Evolutionary conservation across 1,140 invertebrate species (phyloP), one percentile per base, ranked within the genome.

Genomic region (Phthorimaea operculella): DNA sequence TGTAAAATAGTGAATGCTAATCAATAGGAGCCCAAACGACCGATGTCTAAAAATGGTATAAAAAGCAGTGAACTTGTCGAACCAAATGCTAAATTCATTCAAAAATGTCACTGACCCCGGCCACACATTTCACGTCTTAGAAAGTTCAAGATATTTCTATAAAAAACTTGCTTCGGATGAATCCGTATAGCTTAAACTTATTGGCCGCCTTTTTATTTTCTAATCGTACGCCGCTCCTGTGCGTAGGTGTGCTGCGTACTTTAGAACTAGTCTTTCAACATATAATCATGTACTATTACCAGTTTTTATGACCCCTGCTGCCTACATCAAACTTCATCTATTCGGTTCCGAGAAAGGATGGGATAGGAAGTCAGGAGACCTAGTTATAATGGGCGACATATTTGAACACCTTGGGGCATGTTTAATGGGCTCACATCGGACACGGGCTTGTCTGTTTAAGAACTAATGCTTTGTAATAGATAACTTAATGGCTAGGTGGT

Each of bases 361-460:
- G 9, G 33, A 16, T 55, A 14, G 53, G 45, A 47, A 48, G 48
- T 33, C 16, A 16, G 51, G 28, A 51, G 54, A 21, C 51, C 54
- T 42, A 11, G 16, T 33, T 44, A 42, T 6, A 21, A 33, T 56
- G 54, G 54, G 36, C 48, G 36, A 51, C 45, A 51, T 56, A 39
- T 56, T 56, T 56, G 54, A 56, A 56, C 54, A 56, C 54, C 54
- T 56, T 44, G 28, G 54, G 54, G 54, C 54, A 51, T 44, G 12
- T 28, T 51, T 51, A n/a, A 28, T 42, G 17, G 34, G 16, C 11
- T 17, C 45, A 42, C 18, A 28, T 48, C 15, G 44, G 28, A 36
- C 53, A 33, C 12, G 18, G 51, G 54, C 54, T 56, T 56, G 54
- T 56, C 54, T 56, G 54, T 56, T 56, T 56, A 56, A 56, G 33